Evolutionary conservation across 2,113 vertebrate species (phyloP), one percentile per base, ranked within the genome.

Genomic region (Potamarius usumacintae): DNA sequence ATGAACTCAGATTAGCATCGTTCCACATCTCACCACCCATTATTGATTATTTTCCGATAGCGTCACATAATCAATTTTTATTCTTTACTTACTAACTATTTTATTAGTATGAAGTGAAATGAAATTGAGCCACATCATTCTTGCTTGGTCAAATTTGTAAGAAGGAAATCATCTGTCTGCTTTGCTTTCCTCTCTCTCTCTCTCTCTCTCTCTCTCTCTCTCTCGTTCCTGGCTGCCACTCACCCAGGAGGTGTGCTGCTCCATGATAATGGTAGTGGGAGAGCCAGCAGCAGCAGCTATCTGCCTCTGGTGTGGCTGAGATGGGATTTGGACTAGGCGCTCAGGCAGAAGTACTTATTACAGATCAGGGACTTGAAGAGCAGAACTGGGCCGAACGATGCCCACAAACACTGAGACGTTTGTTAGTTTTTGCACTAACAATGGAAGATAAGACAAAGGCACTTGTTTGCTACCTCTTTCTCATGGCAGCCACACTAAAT

Each of bases 381-480:
- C 86, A 77, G 82, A 83, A 67, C 86, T 86, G 87, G 80, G 86
- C 50, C 4, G 7, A 25, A 65, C 57, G 25, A 82, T 17, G 63
- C 57, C 87, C 60, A 53, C 17, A 27, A 83, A 72, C 52, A 80
- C 72, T 71, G 27, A 80, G 74, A 82, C 83, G 58, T 87, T 78
- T 87, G 88, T 89, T 91, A 88, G 91, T 65, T 87, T 85, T 88
- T 86, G 57, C 76, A n/a, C 77, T 86, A 90, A 87, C 89, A 85
- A 84, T 82, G 63, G 82, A 82, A 88, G 90, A 92, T 93, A 91
- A 92, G 88, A 88, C 85, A 90, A 85, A 86, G 82, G 82, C 62
- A 65, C 83, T 89, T 89, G 90, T 89, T 91, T 90, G 87, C 82
- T 71, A 78, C 84, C 52, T 80, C 62, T 88, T 89, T 77, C 57